These are phyloP conservation scores for Morelia viridis DNA, from an alignment of 2,797 vertebrate species.

Conservation along the genomic window DNA sequence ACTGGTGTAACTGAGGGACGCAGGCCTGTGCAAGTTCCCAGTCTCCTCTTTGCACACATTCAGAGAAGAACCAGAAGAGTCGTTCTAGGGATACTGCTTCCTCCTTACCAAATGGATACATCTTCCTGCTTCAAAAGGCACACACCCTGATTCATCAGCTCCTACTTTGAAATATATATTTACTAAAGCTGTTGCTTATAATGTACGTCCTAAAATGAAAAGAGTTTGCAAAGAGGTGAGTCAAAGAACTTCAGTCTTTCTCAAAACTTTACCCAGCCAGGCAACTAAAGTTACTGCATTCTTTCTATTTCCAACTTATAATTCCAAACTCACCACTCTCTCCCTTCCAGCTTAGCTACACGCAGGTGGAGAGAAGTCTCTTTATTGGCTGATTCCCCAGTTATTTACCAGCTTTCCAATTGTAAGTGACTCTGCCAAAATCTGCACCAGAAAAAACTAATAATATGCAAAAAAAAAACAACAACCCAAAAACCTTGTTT, in stretches of 20 bases:
- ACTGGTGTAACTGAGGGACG: conserved; percentile 80
- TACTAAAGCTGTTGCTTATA: conserved; percentile 18
- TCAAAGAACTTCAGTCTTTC: background rate
- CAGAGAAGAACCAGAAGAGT: conserved; percentile 86
- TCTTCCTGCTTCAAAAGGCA: conserved; percentile 64
- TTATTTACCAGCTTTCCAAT: background rate
- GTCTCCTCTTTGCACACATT: conserved; percentile 81
- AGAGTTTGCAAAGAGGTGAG: background rate
- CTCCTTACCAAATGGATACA: conserved; percentile 85
- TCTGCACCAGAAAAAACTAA: background rate
- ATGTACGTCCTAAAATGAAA: conserved; percentile 30
- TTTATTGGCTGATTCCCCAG: background rate
- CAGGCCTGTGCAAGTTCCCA: conserved; percentile 92
- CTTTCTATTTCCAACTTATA: background rate
- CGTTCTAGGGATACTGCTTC: conserved; percentile 80
- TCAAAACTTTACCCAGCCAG: conserved; percentile 12
- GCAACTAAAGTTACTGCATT: background rate
- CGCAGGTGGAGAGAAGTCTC: background rate
- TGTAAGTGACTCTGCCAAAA: background rate
- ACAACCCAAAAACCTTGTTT: background rate
- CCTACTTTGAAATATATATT: conserved; percentile 37
- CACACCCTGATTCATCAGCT: conserved; percentile 19
- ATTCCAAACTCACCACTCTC: background rate
- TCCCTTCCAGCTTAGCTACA: background rate
- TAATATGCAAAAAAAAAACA: background rate